Percentiles rank a stretch among this genome's conserved stretches.
These are phyloP conservation scores for Eupristina koningsbergeri DNA, from an alignment of 1,140 invertebrate genomes.

Conservation along the genomic window DNA sequence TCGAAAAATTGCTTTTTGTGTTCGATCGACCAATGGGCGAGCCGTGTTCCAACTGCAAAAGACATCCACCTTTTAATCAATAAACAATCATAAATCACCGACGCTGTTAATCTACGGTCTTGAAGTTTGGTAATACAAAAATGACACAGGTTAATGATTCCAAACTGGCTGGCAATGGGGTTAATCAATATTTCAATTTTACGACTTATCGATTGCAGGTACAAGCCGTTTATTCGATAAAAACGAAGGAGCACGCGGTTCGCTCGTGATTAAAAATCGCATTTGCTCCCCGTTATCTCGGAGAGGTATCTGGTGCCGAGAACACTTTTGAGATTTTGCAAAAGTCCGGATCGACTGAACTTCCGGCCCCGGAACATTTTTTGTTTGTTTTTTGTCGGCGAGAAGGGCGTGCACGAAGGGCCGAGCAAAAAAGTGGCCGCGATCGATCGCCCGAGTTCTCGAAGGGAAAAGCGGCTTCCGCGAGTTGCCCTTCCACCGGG, in stretches of 20 bases:
- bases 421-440: not conserved
- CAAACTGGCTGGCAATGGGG: too few relatives aligned
- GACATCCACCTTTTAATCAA: too few relatives aligned
- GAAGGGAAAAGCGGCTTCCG: not conserved
- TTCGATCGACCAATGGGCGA: too few relatives aligned
- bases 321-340: not conserved
- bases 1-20: not conserved
- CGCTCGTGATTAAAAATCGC: not conserved
- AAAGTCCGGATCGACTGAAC: not conserved
- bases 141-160: too few relatives aligned
- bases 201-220: not conserved
- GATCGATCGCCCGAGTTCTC: not conserved
- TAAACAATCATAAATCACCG: too few relatives aligned
- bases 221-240: not conserved
- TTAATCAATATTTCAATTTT: not conserved
- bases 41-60: too few relatives aligned
- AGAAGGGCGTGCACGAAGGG: not conserved
- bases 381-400: not conserved
- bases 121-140: too few relatives aligned
- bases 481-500: constrained; percentile 9
- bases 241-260: not conserved
- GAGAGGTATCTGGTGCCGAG: not conserved
- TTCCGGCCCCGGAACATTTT: not conserved
- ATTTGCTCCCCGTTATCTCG: too few relatives aligned
- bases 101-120: too few relatives aligned